Evolutionary conservation across 2,888 invertebrate genomes (phyloP).

Genomic region (Podabrus alpinus): DNA sequence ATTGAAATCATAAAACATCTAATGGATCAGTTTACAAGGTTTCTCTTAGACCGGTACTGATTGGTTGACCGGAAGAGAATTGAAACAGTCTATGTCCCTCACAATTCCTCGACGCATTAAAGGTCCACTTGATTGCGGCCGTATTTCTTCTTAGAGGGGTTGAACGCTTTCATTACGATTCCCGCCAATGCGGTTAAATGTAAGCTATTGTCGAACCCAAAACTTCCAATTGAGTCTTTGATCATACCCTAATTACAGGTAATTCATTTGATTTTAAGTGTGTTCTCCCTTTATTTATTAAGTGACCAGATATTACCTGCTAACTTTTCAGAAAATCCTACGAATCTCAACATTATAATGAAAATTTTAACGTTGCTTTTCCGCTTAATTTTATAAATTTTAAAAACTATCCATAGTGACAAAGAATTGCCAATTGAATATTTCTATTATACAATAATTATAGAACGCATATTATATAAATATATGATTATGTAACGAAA

Average conservation of each 20-base stretch:
- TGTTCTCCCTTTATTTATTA: constrained; percentile 27
- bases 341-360: too few relatives aligned
- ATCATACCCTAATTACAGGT: constrained; percentile 48
- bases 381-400: too few relatives aligned
- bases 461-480: too few relatives aligned
- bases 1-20: constrained; percentile 38
- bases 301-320: constrained; percentile 11
- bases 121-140: constrained; percentile 54
- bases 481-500: too few relatives aligned
- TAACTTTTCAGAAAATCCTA: not conserved
- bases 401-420: not conserved
- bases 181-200: constrained; percentile 51
- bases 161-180: constrained; percentile 51
- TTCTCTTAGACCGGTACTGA: constrained; percentile 45
- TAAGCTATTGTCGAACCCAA: constrained; percentile 50
- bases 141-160: constrained; percentile 52
- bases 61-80: constrained; percentile 51
- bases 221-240: constrained; percentile 50
- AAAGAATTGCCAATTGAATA: not conserved
- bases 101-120: constrained; percentile 53
- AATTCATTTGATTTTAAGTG: constrained; percentile 43
- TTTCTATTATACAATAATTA: not conserved
- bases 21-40: constrained; percentile 42
- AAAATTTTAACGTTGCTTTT: too few relatives aligned
- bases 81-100: constrained; percentile 52